Evolutionary conservation across 2,797 vertebrate genomes (phyloP).

Genomic region (Microhierax caerulescens): DNA sequence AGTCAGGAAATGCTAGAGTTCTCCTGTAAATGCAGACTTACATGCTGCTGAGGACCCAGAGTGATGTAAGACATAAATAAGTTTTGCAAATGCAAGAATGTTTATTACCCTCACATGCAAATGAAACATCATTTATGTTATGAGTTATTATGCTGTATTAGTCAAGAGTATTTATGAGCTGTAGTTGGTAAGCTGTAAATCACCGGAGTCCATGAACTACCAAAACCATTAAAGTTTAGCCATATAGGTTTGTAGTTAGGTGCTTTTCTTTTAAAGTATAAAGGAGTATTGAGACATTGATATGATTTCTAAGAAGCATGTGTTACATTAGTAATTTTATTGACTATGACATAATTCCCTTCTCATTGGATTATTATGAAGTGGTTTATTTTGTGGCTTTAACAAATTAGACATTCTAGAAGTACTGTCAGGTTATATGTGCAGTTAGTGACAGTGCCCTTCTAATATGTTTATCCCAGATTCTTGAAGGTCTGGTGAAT

Average conservation of each 20-base stretch:
- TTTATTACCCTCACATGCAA: constrained; percentile 47
- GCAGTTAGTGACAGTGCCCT: background rate
- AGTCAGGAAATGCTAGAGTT: background rate
- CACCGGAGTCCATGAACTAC: constrained; percentile 1
- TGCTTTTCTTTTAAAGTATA: constrained; percentile 4
- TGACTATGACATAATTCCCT: background rate
- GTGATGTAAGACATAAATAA: background rate
- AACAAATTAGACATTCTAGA: background rate
- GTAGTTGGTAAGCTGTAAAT: constrained; percentile 18
- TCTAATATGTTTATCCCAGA: background rate
- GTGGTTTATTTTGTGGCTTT: background rate
- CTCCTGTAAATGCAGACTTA: background rate
- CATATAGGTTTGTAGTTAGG: background rate
- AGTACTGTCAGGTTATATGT: background rate
- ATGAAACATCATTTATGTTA: constrained; percentile 53
- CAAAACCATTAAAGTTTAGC: constrained; percentile 17
- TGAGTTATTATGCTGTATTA: background rate
- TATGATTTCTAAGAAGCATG: background rate
- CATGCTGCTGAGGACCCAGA: background rate
- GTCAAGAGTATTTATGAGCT: constrained; percentile 25
- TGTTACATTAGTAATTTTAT: background rate
- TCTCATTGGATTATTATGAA: background rate
- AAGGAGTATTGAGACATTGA: background rate
- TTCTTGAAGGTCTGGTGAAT: background rate
- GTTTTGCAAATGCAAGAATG: constrained; percentile 9